phyloP scores from a whole-genome alignment of 2,888 invertebrate genomes.

The Cephalotes varians region DNA sequence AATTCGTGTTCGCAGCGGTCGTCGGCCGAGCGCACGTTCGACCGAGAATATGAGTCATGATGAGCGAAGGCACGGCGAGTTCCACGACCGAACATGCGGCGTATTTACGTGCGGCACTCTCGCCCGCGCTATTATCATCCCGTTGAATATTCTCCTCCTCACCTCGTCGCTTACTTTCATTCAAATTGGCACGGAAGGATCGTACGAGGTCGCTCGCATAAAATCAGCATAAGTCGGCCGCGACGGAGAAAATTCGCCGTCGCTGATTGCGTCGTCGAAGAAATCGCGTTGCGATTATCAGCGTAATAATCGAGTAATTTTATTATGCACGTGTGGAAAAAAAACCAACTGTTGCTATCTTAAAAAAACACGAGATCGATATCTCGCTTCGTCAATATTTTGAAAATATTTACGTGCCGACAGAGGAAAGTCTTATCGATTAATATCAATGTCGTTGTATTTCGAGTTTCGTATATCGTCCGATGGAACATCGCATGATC shows the following conservation, averaged over 20 bases:
- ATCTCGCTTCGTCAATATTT: neutral
- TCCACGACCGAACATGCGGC: conserved; percentile 48
- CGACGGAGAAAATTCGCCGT: conserved; percentile 28
- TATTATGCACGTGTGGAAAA: neutral
- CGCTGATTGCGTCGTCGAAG: neutral
- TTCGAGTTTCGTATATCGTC: neutral
- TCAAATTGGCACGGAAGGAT: conserved; percentile 58
- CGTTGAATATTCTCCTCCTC: conserved; percentile 59
- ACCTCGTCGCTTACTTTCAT: conserved; percentile 59
- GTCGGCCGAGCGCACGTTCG: conserved; percentile 42
- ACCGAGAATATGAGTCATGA: conserved; percentile 42
- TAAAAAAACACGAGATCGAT: too few relatives aligned
- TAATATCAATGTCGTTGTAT: conserved; percentile 16
- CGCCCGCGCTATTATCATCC: conserved; percentile 55
- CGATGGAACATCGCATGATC: neutral
- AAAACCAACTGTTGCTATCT: neutral
- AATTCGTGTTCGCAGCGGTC: conserved; percentile 47
- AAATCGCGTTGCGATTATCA: neutral
- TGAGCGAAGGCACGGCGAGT: conserved; percentile 43
- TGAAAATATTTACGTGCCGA: neutral
- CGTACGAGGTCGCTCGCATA: conserved; percentile 57
- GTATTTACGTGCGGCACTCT: conserved; percentile 56
- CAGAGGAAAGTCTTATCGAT: neutral
- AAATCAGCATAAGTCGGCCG: conserved; percentile 59
- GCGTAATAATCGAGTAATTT: neutral